A percentile compares a stretch with the other conserved stretches of the same genome.
phyloP scores from a whole-genome alignment of 2,888 invertebrate genomes.

The Punctoribates punctum region DNA sequence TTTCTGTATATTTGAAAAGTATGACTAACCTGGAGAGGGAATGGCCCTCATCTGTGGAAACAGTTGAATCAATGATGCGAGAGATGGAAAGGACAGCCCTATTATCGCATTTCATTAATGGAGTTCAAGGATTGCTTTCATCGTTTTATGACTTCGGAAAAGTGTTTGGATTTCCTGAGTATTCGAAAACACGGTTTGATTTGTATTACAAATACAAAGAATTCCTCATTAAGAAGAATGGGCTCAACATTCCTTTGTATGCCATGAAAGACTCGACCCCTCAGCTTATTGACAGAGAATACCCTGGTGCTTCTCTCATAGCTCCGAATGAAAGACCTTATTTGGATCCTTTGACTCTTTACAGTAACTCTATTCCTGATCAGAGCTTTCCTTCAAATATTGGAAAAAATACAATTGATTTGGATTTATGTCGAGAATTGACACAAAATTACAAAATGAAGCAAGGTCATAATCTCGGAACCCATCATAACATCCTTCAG shows the following conservation, averaged over 20 bases:
- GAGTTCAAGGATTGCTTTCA: background rate
- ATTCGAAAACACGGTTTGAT: background rate
- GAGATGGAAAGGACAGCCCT: background rate
- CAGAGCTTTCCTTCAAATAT: too few relatives aligned
- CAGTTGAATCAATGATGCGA: background rate
- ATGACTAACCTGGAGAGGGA: background rate
- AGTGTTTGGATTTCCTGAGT: constrained; percentile 21
- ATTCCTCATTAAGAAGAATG: background rate
- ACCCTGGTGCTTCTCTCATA: background rate
- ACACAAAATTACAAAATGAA: too few relatives aligned
- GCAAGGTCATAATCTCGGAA: too few relatives aligned
- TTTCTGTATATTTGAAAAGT: background rate
- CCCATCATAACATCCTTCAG: too few relatives aligned
- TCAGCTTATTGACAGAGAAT: background rate
- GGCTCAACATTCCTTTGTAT: background rate
- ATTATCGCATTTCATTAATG: background rate
- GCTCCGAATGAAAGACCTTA: too few relatives aligned
- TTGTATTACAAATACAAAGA: background rate
- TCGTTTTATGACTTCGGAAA: background rate
- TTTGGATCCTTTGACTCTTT: too few relatives aligned
- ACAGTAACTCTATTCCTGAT: too few relatives aligned
- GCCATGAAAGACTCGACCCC: background rate
- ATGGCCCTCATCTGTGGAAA: background rate
- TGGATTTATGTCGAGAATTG: too few relatives aligned
- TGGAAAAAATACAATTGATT: too few relatives aligned